Evolutionary conservation across 1,140 invertebrate genomes (phyloP).

Genomic region (Batillaria attramentaria): DNA sequence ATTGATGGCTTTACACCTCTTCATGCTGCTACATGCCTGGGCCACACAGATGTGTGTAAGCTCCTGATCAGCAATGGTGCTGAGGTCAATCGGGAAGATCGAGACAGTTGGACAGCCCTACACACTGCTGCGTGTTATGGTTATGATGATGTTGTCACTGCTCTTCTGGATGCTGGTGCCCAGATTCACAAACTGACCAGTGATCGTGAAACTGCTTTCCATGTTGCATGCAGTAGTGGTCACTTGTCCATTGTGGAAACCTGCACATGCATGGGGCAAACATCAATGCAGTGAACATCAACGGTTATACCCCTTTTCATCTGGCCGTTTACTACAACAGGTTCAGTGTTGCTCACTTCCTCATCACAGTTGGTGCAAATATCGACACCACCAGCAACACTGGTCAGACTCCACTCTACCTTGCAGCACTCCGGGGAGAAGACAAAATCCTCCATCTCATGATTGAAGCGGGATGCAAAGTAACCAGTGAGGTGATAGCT

Average conservation of each 20-base stretch:
- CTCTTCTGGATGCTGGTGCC: slow-evolving; percentile 50
- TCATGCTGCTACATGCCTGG: slow-evolving; percentile 61
- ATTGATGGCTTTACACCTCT: slow-evolving; percentile 64
- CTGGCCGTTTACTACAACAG: slow-evolving; percentile 58
- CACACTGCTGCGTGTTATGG: slow-evolving; percentile 66
- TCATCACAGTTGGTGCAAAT: slow-evolving; percentile 53
- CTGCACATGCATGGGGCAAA: slow-evolving; percentile 44
- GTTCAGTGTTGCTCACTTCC: slow-evolving; percentile 51
- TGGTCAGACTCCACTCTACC: slow-evolving; percentile 50
- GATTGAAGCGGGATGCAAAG: slow-evolving; percentile 50
- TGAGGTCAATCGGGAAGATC: slow-evolving; percentile 51
- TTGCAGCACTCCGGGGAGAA: slow-evolving; percentile 47
- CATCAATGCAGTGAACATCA: slow-evolving; percentile 49
- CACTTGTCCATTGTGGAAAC: slow-evolving; percentile 49
- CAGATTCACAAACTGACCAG: slow-evolving; percentile 47
- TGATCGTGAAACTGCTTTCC: slow-evolving; percentile 56
- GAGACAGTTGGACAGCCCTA: slow-evolving; percentile 63
- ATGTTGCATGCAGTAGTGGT: slow-evolving; percentile 59
- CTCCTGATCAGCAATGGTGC: slow-evolving; percentile 53
- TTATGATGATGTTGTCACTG: slow-evolving; percentile 51
- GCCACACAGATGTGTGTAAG: slow-evolving; percentile 54
- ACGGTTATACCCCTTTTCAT: slow-evolving; percentile 63
- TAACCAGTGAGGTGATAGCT: slow-evolving; percentile 48
- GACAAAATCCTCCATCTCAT: slow-evolving; percentile 42
- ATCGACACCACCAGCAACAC: slow-evolving; percentile 45